phyloP scores from a whole-genome alignment of 2,113 vertebrate species.

The Hippopotamus amphibius region DNA sequence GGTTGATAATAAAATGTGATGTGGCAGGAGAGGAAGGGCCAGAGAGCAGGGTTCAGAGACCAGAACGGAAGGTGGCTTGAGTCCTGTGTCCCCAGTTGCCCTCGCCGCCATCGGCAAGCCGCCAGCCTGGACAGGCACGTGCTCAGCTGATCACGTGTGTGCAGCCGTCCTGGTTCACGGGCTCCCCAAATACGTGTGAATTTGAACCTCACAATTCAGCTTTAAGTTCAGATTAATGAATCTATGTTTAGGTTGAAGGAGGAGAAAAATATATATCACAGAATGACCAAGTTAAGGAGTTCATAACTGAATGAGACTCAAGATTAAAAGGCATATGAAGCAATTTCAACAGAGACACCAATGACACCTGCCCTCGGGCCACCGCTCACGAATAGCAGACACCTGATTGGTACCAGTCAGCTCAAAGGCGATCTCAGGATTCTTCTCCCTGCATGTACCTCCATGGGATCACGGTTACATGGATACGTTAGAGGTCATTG shows the following conservation, averaged over 20 bases:
- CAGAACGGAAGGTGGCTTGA: neutral
- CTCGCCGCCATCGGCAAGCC: accelerated
- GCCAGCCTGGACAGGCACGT: accelerated
- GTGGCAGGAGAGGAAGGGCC: neutral
- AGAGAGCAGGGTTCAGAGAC: neutral
- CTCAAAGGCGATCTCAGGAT: neutral
- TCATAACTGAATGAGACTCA: neutral
- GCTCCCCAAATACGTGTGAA: neutral
- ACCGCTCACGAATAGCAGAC: accelerated
- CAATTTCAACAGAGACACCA: too few relatives aligned
- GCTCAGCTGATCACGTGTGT: accelerated
- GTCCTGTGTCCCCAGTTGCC: accelerated
- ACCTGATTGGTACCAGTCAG: too few relatives aligned
- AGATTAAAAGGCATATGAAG: neutral
- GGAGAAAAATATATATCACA: too few relatives aligned
- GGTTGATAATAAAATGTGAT: neutral
- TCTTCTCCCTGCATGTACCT: accelerated
- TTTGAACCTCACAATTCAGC: neutral
- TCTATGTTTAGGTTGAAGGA: neutral
- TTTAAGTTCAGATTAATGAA: neutral
- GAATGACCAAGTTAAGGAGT: neutral
- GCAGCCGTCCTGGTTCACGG: accelerated
- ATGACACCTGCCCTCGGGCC: neutral
- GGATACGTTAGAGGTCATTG: accelerated
- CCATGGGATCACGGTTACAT: accelerated